Conservation (phyloP, 1,140 invertebrate genomes). For the Drosophila parvula region DNA sequence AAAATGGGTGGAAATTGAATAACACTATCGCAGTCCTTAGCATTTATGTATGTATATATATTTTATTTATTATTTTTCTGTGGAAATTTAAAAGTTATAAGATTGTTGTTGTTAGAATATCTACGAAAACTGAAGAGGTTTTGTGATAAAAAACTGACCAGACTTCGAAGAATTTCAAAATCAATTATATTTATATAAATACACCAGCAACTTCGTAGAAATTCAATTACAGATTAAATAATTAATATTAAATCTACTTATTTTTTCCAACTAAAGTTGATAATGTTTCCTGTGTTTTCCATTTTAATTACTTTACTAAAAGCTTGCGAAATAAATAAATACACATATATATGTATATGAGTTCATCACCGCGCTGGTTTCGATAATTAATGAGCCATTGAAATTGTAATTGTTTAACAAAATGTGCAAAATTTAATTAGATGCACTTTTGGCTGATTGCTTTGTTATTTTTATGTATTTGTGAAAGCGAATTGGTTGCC, state of each 20-base stretch:
- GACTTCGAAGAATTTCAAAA: background rate
- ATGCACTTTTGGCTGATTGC: slow-evolving; percentile 51
- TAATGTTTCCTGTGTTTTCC: slow-evolving; percentile 5
- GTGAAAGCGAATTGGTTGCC: slow-evolving; percentile 33
- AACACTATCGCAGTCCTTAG: background rate
- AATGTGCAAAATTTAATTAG: slow-evolving; percentile 60
- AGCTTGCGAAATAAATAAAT: slow-evolving; percentile 1
- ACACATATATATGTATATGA: background rate
- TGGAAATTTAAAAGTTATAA: background rate
- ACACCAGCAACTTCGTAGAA: too few relatives aligned
- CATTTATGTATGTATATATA: background rate
- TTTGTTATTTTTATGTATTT: slow-evolving; percentile 52
- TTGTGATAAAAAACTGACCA: background rate
- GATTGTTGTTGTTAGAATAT: background rate
- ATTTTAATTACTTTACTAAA: slow-evolving; percentile 3
- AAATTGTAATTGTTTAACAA: slow-evolving; percentile 45
- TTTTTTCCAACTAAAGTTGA: background rate
- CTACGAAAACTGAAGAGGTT: background rate
- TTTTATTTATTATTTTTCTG: background rate
- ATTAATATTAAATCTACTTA: background rate
- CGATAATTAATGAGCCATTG: slow-evolving; percentile 49
- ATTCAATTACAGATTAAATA: too few relatives aligned
- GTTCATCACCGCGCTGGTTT: slow-evolving; percentile 15
- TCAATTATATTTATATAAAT: too few relatives aligned
- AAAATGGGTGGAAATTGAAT: background rate